Percentiles rank a stretch among this genome's conserved stretches.
Evolutionary conservation across 2,888 invertebrate species (phyloP).

Genomic region (Allygus modestus): DNA sequence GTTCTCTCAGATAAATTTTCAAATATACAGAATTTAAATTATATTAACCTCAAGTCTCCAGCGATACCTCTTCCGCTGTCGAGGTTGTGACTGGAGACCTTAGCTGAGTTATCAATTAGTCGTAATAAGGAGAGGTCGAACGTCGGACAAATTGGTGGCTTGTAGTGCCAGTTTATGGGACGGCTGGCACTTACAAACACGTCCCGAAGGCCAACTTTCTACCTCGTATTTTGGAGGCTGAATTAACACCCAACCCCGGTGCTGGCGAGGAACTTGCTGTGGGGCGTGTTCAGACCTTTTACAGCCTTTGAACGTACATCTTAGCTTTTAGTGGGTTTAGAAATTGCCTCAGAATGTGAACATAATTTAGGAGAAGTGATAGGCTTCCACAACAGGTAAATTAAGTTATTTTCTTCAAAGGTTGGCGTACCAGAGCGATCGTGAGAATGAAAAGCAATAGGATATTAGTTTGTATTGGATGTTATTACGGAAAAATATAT

Average conservation of each 20-base stretch:
- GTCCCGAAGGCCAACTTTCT: conserved; percentile 15
- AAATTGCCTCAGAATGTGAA: conserved; percentile 14
- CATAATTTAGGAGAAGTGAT: not conserved
- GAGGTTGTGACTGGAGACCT: not conserved
- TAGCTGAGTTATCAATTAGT: conserved; percentile 14
- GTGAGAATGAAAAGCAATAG: too few relatives aligned
- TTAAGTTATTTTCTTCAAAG: not conserved
- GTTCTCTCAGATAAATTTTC: too few relatives aligned
- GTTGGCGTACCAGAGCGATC: not conserved
- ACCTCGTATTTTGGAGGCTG: conserved; percentile 33
- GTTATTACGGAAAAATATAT: too few relatives aligned
- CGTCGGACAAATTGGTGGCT: conserved; percentile 28
- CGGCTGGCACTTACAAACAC: conserved; percentile 22
- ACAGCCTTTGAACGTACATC: not conserved
- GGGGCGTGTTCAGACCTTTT: conserved; percentile 11
- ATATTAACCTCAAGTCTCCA: too few relatives aligned
- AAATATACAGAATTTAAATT: too few relatives aligned
- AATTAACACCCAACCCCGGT: conserved; percentile 14
- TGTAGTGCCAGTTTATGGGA: conserved; percentile 26
- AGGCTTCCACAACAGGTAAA: not conserved
- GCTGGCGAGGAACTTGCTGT: conserved; percentile 2
- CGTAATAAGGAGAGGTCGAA: conserved; percentile 21
- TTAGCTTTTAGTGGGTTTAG: not conserved
- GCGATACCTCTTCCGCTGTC: too few relatives aligned
- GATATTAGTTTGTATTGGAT: too few relatives aligned